Percentiles rank a stretch among this genome's conserved stretches.
Evolutionary conservation across 2,113 vertebrate genomes (phyloP).

Genomic region (Motacilla alba): DNA sequence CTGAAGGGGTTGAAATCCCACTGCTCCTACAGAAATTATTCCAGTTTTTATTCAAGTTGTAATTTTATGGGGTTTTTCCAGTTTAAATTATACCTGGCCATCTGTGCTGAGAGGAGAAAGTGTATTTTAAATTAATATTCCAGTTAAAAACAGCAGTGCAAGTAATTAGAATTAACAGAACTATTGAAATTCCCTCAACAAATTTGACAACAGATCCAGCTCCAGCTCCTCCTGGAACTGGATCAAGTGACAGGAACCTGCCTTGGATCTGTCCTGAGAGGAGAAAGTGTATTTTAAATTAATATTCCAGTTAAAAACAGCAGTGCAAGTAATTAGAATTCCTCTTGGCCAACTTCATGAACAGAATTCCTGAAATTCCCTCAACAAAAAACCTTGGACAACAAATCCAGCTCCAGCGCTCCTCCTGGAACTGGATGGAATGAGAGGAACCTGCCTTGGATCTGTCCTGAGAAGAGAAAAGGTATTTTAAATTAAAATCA

Average conservation of each 20-base stretch:
- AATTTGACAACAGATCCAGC: background rate
- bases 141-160: background rate
- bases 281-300: no score
- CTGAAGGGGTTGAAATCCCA: background rate
- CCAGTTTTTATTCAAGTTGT: background rate
- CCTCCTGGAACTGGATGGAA: no score
- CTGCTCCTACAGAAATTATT: background rate
- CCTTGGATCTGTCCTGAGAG: no score
- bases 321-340: no score
- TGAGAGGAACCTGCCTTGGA: no score
- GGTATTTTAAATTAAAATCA: no score
- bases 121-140: background rate
- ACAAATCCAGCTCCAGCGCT: no score
- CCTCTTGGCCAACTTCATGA: no score
- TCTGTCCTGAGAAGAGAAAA: no score
- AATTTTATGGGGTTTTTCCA: background rate
- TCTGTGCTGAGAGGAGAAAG: background rate
- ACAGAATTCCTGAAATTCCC: no score
- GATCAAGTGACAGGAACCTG: background rate
- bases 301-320: no score
- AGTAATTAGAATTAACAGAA: background rate
- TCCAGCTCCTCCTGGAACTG: background rate
- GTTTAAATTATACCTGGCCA: background rate
- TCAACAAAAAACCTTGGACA: no score
- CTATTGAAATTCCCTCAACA: background rate